Conservation (phyloP, 2,888 invertebrate species). For the Folsomia manolachei region DNA sequence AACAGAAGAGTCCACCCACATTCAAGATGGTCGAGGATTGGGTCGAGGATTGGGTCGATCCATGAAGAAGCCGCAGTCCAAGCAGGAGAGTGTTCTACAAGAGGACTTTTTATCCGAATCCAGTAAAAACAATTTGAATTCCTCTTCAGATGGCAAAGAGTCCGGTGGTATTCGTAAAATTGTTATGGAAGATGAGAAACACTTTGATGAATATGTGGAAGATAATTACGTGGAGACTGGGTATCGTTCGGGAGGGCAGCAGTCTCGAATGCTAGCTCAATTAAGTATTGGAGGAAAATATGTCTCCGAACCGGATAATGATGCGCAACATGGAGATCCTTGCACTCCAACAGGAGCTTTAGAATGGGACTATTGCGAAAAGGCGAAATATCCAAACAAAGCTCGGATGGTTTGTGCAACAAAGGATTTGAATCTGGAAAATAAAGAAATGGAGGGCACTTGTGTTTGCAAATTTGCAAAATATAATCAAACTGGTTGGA, state of each 20-base stretch:
- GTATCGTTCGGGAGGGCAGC: too few species aligned
- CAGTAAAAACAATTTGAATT: background rate
- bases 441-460: background rate
- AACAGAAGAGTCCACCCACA: background rate
- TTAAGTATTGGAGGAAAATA: background rate
- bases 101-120: too few species aligned
- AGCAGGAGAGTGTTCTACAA: too few species aligned
- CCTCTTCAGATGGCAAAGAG: background rate
- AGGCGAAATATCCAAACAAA: constrained; percentile 20
- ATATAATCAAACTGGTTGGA: background rate
- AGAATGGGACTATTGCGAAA: constrained; percentile 20
- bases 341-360: constrained; percentile 12
- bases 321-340: constrained; percentile 1
- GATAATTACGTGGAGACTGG: too few species aligned
- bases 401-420: constrained; percentile 23
- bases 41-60: background rate
- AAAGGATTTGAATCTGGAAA: background rate
- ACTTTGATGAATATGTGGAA: too few species aligned
- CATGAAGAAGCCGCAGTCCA: background rate
- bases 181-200: too few species aligned
- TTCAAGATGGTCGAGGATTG: background rate
- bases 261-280: background rate
- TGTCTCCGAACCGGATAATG: background rate
- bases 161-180: background rate
- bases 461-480: constrained; percentile 24